These are phyloP conservation scores for Platypus cylindrus DNA, from an alignment of 2,888 invertebrate species.

Conservation along the genomic window DNA sequence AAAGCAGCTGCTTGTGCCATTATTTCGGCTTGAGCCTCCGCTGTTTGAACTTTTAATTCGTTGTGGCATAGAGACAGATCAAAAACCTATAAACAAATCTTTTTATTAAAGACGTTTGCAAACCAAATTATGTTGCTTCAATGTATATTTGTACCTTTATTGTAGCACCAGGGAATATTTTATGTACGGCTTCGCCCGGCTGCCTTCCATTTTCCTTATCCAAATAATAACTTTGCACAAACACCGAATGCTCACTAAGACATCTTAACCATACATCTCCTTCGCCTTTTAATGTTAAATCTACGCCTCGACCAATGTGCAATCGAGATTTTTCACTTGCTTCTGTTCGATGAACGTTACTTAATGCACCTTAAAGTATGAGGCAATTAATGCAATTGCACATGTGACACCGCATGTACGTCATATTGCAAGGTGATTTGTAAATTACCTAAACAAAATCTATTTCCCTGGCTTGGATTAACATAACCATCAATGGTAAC, in stretches of 20 bases:
- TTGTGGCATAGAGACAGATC: conserved; percentile 93
- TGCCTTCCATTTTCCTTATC: conserved; percentile 92
- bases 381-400: too few species aligned
- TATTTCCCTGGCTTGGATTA: conserved; percentile 90
- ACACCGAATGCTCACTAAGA: conserved; percentile 91
- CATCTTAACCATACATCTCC: conserved; percentile 97
- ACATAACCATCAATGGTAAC: conserved; percentile 86
- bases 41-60: conserved; percentile 94
- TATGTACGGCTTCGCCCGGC: conserved; percentile 96
- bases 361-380: conserved; percentile 68
- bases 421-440: background rate
- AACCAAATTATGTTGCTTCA: too few species aligned
- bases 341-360: conserved; percentile 95
- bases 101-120: too few species aligned
- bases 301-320: conserved; percentile 93
- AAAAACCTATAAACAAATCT: conserved; percentile 76
- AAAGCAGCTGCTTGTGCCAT: conserved; percentile 95
- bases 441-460: conserved; percentile 77
- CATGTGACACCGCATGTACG: too few species aligned
- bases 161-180: conserved; percentile 92
- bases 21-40: conserved; percentile 84
- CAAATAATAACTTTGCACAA: conserved; percentile 95
- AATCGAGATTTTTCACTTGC: conserved; percentile 84
- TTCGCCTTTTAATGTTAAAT: conserved; percentile 77
- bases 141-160: too few species aligned